A percentile compares a stretch with the other conserved stretches of the same genome.
phyloP scores from a whole-genome alignment of 2,113 vertebrate genomes.

The Sterna hirundo region DNA sequence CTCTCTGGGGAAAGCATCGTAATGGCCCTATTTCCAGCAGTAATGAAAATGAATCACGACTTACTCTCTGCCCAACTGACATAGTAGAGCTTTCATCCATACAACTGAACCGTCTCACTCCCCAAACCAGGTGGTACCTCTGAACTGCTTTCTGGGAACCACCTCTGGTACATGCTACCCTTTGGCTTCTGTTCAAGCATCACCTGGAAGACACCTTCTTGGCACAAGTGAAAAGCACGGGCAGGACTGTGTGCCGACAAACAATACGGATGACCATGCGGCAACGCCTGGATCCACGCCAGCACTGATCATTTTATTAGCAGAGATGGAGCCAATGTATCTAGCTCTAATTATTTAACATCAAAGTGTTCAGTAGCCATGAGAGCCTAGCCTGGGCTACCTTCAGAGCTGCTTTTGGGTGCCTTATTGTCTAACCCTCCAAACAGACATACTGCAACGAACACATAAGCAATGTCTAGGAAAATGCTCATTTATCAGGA shows the following conservation, averaged over 20 bases:
- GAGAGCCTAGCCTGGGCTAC: neutral
- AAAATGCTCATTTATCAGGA: fast-evolving
- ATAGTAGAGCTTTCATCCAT: neutral
- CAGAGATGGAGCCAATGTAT: neutral
- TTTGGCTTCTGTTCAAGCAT: neutral
- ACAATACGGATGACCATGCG: fast-evolving
- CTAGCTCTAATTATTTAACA: neutral
- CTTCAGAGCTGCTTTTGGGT: neutral
- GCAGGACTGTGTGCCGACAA: neutral
- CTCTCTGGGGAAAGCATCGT: neutral
- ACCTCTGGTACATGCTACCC: neutral
- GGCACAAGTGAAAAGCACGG: neutral
- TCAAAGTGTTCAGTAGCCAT: neutral
- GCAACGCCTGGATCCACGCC: neutral
- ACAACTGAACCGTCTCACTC: neutral
- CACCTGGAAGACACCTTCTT: neutral
- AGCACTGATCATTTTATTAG: neutral
- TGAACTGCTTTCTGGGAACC: neutral
- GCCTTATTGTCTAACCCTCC: neutral
- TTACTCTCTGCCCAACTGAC: neutral
- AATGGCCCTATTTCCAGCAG: neutral
- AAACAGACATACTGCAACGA: neutral
- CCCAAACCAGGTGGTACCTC: neutral
- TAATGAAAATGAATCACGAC: neutral
- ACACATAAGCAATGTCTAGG: neutral